These are phyloP conservation scores for Rhinolophus sinicus DNA, from an alignment of 2,113 vertebrate species.

Conservation along the genomic window DNA sequence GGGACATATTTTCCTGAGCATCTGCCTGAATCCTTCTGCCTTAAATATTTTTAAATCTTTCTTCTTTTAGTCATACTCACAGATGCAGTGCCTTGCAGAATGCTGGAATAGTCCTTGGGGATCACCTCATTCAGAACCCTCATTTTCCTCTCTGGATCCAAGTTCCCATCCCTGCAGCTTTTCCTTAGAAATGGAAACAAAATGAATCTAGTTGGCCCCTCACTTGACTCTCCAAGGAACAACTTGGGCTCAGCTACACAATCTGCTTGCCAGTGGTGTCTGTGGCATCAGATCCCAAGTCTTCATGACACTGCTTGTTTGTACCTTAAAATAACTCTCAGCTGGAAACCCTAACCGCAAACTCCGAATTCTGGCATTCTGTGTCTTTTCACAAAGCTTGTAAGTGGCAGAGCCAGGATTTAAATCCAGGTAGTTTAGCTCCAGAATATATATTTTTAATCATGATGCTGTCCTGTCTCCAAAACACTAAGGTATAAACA, in stretches of 20 bases:
- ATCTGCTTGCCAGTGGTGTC: background rate
- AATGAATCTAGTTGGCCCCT: background rate
- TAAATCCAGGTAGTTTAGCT: background rate
- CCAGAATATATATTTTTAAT: background rate
- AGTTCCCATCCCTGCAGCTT: constrained; percentile 14
- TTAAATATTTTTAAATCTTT: constrained; percentile 62
- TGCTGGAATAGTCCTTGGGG: constrained; percentile 4
- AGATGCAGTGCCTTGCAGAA: background rate
- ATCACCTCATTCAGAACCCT: constrained; percentile 26
- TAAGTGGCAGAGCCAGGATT: background rate
- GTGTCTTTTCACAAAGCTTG: background rate
- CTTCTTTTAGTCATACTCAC: constrained; percentile 45
- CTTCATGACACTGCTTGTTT: constrained; percentile 25
- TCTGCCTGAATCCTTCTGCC: constrained; percentile 54
- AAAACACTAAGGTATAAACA: background rate
- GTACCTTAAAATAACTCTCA: constrained; percentile 55
- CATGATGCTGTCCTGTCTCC: background rate
- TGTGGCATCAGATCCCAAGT: background rate
- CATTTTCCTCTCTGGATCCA: constrained; percentile 32
- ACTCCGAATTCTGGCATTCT: background rate
- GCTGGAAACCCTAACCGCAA: background rate
- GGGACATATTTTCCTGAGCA: constrained; percentile 63
- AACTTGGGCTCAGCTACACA: background rate
- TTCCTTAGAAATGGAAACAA: constrained; percentile 62
- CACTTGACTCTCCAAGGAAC: background rate